Percentiles rank a stretch among this genome's conserved stretches.
Conservation (phyloP, 2,888 invertebrate species). For the Cremastinae sp. region DNA sequence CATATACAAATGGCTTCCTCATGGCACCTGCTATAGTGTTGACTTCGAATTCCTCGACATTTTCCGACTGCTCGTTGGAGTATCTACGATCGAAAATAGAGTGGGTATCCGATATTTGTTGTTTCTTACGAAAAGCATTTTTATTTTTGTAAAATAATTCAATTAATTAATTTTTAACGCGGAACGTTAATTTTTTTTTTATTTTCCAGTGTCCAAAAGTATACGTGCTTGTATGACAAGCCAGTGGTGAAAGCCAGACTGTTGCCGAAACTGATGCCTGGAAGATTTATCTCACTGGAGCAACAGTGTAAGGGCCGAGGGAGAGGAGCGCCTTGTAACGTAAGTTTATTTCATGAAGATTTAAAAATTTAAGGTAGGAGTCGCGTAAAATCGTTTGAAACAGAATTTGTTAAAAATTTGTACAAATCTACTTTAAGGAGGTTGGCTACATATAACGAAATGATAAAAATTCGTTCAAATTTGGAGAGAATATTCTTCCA, state of each 20-base stretch:
- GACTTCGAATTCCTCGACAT: slow-evolving; percentile 33
- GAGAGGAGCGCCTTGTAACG: slow-evolving; percentile 10
- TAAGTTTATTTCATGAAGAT: too few species aligned
- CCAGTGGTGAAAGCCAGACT: not conserved
- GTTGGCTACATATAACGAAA: too few species aligned
- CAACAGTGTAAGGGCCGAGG: slow-evolving; percentile 16
- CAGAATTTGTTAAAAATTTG: too few species aligned
- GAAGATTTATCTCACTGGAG: slow-evolving; percentile 18
- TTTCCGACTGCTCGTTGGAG: slow-evolving; percentile 32
- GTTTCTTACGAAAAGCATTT: too few species aligned
- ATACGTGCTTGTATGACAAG: slow-evolving; percentile 30
- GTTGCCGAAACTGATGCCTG: slow-evolving; percentile 41
- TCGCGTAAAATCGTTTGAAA: too few species aligned
- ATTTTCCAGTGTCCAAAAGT: slow-evolving; percentile 1
- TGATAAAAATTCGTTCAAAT: too few species aligned
- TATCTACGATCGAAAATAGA: not conserved
- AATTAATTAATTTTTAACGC: too few species aligned
- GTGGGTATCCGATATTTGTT: not conserved
- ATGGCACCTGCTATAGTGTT: not conserved
- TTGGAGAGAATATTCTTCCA: too few species aligned
- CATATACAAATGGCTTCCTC: slow-evolving; percentile 1
- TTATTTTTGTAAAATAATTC: too few species aligned
- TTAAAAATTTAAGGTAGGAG: too few species aligned
- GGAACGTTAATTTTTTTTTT: not conserved
- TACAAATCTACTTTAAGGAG: too few species aligned